Base-by-base conservation (phyloP, 1,140 invertebrate genomes). In the Sarcophaga peregrina region DNA sequence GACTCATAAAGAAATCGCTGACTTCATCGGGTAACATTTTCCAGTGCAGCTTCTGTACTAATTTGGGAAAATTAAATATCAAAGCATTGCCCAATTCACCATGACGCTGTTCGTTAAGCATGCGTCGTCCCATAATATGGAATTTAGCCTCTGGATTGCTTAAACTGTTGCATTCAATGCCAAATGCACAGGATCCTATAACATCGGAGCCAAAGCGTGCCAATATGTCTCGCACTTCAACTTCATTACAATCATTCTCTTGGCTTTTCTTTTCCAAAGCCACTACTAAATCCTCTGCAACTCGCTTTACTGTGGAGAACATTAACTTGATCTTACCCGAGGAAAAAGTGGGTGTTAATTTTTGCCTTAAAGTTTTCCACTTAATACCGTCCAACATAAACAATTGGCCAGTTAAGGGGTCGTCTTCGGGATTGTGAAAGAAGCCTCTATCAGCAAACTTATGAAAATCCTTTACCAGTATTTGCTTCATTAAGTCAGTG, bases 171-270 rank as follows among this genome's bases (percentile, higher is more conserved):
- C 93, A 92, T 58, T 94, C 91, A 6, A 95, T 91, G 2, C 94
- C 94, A 87, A 94, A 94, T 8, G 92, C 93, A 11, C 93, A 92
- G 45, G 91, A 92, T 0, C 93, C 93, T n/a, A 95, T 94, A 17
- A 90, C 86, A 82, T 91, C 90, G 0, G 87, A 88, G 8, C 89
- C 90, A 58, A 86, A 91, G 37, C 88, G 82, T 11, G 86, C 89
- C 82, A 89, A 48, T 4, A 91, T 52, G 9, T 90, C 88, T 6
- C 62, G 85, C 0, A 91, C 85, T 15, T 90, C 90, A 37, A 83
- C 86, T 83, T 45, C 47, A 6, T 13, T 4, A 78, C 50, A 8
- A n/a, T n/a, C 8, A 5, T 74, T 13, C 10, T 82, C 25, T 37
- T 45, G 86, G 83, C n/a, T 80, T 83, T 50, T 86, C 10, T 82